Percentiles rank a stretch among this genome's conserved stretches.
These are phyloP conservation scores for Leptosomus discolor DNA, from an alignment of 2,113 vertebrate genomes.

Conservation along the genomic window DNA sequence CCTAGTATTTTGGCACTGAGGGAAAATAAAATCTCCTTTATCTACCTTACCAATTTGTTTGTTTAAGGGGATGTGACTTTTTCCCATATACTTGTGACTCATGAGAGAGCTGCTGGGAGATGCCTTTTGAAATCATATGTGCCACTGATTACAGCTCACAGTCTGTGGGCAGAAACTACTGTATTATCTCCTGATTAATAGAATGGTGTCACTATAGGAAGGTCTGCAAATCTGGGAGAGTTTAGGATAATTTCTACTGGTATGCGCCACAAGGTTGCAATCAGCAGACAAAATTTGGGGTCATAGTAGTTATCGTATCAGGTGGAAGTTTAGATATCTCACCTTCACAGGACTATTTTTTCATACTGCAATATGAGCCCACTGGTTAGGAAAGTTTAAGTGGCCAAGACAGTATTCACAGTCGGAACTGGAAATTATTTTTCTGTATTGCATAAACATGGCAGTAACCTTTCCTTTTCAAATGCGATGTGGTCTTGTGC, in stretches of 20 bases:
- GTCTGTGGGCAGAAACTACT: neutral
- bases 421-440: neutral
- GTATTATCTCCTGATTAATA: neutral
- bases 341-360: neutral
- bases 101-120: neutral
- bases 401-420: neutral
- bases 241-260: neutral
- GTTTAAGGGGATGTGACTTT: constrained; percentile 23
- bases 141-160: neutral
- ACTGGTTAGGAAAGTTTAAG: neutral
- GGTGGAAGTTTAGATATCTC: neutral
- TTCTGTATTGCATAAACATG: neutral
- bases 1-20: neutral
- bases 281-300: neutral
- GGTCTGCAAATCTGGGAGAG: neutral
- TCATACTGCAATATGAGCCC: neutral
- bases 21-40: constrained; percentile 31
- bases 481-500: neutral
- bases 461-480: neutral
- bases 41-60: constrained; percentile 40
- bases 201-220: neutral
- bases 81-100: neutral
- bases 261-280: neutral
- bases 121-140: constrained; percentile 1
- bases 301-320: neutral